phyloP scores from a whole-genome alignment of 2,888 invertebrate species.

The Alentia gelatinosa region DNA sequence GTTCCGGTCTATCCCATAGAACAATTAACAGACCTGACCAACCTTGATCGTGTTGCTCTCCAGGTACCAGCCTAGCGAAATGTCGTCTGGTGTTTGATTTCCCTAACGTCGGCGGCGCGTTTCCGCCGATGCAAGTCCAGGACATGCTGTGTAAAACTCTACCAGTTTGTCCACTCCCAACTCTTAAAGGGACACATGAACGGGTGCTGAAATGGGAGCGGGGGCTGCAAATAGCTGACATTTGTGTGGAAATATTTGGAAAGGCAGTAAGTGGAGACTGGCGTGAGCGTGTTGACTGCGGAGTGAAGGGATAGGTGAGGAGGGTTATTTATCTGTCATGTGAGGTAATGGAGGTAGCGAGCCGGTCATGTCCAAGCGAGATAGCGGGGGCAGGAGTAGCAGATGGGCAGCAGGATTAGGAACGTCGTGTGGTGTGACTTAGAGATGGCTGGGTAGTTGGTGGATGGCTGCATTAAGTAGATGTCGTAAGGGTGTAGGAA shows the following conservation, averaged over 20 bases:
- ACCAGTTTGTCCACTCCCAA: too few species aligned
- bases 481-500: too few species aligned
- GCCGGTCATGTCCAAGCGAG: neutral
- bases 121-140: neutral
- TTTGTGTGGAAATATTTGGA: neutral
- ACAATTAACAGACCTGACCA: neutral
- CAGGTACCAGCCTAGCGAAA: neutral
- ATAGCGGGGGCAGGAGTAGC: too few species aligned
- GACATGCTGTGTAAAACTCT: too few species aligned
- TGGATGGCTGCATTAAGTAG: too few species aligned
- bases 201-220: neutral
- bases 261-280: neutral
- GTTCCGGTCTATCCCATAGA: neutral
- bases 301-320: neutral
- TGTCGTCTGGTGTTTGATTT: slow-evolving; percentile 10
- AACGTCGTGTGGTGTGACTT: too few species aligned
- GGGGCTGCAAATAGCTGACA: neutral
- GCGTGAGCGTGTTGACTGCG: neutral
- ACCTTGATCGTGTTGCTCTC: neutral
- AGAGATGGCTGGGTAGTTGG: too few species aligned
- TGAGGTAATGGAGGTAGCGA: neutral
- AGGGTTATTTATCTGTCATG: neutral
- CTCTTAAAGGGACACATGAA: neutral
- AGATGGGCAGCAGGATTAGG: too few species aligned
- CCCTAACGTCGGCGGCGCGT: neutral